Conservation (phyloP, 2,888 invertebrate genomes). For the Ypsolopha scabrella region DNA sequence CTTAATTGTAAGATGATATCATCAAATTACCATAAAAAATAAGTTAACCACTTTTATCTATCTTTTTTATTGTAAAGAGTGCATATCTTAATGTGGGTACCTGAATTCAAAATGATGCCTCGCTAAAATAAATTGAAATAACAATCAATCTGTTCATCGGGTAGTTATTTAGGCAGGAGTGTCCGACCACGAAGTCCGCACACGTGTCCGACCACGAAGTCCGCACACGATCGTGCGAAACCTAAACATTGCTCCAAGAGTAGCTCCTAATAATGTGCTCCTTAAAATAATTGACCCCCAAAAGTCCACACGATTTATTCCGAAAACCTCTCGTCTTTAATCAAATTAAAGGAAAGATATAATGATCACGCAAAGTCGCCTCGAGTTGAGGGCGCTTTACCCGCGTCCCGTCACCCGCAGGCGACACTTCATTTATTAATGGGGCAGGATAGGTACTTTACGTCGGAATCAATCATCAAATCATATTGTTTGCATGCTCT, state of each 20-base stretch:
- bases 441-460: constrained; percentile 15
- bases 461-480: constrained; percentile 13
- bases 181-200: background rate
- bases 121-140: background rate
- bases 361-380: background rate
- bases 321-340: background rate
- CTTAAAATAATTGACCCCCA: background rate
- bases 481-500: constrained; percentile 16
- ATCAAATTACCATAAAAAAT: no score
- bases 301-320: background rate
- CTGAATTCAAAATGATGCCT: no score
- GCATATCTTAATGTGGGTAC: no score
- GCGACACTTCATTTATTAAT: constrained; percentile 14
- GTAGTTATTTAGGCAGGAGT: background rate
- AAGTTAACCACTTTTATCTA: no score
- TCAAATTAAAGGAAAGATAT: background rate
- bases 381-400: background rate
- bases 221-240: background rate
- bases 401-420: background rate
- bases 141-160: background rate
- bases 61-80: no score
- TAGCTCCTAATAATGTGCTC: background rate
- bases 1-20: no score
- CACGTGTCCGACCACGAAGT: background rate
- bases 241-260: background rate